Percentiles rank a stretch among this genome's conserved stretches.
These are phyloP conservation scores for Oryctes rhinoceros DNA, from an alignment of 1,140 invertebrate genomes.

Conservation along the genomic window DNA sequence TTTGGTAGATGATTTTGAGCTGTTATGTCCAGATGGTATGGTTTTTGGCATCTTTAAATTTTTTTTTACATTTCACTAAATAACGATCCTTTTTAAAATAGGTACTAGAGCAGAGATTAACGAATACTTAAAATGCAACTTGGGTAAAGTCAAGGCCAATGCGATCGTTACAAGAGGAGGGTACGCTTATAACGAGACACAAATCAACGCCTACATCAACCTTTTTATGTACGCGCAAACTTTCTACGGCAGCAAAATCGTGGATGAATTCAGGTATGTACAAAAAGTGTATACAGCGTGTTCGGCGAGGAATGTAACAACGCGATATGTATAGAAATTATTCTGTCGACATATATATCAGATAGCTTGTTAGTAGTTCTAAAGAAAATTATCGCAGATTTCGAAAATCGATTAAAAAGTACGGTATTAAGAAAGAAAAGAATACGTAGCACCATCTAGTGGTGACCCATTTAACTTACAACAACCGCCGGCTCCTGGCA, in stretches of 20 bases:
- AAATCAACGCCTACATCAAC: constrained; percentile 85
- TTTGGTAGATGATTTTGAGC: constrained; percentile 89
- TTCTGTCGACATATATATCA: too few relatives aligned
- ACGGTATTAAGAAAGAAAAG: too few relatives aligned
- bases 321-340: too few relatives aligned
- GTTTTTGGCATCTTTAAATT: constrained; percentile 37
- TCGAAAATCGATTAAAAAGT: too few relatives aligned
- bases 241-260: constrained; percentile 84
- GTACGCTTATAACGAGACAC: constrained; percentile 77
- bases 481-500: too few relatives aligned
- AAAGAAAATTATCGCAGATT: too few relatives aligned
- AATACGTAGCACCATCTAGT: too few relatives aligned
- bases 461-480: too few relatives aligned
- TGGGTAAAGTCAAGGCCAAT: constrained; percentile 91
- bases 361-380: too few relatives aligned
- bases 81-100: constrained; percentile 48
- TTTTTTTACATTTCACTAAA: neutral
- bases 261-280: constrained; percentile 82
- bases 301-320: too few relatives aligned
- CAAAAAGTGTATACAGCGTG: neutral
- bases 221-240: constrained; percentile 91
- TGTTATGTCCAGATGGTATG: constrained; percentile 91
- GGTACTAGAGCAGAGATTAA: constrained; percentile 77
- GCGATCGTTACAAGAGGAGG: constrained; percentile 88
- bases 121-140: constrained; percentile 86